Percentiles rank a stretch among this genome's conserved stretches.
These are phyloP conservation scores for Clusia tigrina DNA, from an alignment of 2,888 invertebrate genomes.

Conservation along the genomic window DNA sequence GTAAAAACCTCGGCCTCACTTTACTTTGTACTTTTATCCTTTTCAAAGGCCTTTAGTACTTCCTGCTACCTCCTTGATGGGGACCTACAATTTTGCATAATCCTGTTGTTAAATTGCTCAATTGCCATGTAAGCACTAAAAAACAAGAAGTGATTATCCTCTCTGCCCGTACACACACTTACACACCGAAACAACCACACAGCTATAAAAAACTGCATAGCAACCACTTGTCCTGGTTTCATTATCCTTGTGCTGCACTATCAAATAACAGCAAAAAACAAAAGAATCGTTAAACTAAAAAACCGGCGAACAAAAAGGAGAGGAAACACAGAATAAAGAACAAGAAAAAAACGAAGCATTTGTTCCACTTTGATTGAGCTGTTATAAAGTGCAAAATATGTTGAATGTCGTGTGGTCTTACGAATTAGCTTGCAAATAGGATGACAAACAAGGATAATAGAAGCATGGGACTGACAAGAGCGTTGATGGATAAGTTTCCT, in stretches of 20 bases:
- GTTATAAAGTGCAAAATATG: no score
- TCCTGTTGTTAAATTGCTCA: conserved; percentile 1
- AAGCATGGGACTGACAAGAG: neutral
- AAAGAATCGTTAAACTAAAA: neutral
- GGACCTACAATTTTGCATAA: neutral
- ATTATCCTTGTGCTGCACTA: neutral
- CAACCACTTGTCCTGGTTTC: conserved; percentile 19
- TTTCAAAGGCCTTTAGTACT: no score
- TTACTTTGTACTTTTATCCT: neutral
- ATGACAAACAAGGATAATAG: neutral
- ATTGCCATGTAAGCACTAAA: conserved; percentile 11
- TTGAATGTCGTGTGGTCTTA: neutral
- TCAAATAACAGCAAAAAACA: conserved; percentile 1
- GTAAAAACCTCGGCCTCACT: no score
- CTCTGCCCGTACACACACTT: conserved; percentile 16
- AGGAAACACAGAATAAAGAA: neutral
- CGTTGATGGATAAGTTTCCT: no score
- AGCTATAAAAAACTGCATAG: neutral
- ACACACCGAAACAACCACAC: neutral
- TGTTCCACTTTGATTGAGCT: conserved; percentile 2
- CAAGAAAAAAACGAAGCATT: neutral
- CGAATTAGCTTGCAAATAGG: neutral
- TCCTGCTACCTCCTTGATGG: no score
- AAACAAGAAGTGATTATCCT: conserved; percentile 15
- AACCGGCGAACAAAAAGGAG: neutral